Percentiles rank a stretch among this genome's conserved stretches.
phyloP scores from a whole-genome alignment of 2,888 invertebrate species.

The Argyresthia goedartella region DNA sequence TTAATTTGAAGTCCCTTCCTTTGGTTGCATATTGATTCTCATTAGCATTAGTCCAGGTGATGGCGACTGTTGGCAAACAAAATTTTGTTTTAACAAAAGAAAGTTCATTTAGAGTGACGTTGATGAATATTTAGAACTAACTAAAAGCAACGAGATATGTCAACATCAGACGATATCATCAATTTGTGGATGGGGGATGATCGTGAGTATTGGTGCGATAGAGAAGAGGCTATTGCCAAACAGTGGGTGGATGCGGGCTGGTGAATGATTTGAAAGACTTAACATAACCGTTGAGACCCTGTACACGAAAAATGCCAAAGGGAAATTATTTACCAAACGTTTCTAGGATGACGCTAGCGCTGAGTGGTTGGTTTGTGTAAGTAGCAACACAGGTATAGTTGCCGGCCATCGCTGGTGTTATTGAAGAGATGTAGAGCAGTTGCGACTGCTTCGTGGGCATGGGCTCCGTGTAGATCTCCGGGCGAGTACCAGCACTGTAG shows the following conservation, averaged over 20 bases:
- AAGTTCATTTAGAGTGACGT: too few relatives aligned
- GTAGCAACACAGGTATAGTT: constrained; percentile 86
- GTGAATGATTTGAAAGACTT: too few relatives aligned
- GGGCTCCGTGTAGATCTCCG: constrained; percentile 77
- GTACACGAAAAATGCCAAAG: too few relatives aligned
- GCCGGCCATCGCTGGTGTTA: constrained; percentile 83
- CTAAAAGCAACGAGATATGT: too few relatives aligned
- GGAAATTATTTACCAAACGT: constrained; percentile 65
- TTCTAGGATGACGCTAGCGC: constrained; percentile 77
- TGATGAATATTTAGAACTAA: too few relatives aligned
- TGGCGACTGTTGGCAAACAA: constrained; percentile 73
- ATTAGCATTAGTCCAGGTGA: constrained; percentile 89
- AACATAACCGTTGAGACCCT: neutral
- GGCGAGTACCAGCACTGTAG: constrained; percentile 46
- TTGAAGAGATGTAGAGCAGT: constrained; percentile 80
- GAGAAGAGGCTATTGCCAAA: too few relatives aligned
- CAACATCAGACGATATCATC: too few relatives aligned
- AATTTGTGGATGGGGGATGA: too few relatives aligned
- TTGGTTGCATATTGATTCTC: constrained; percentile 85
- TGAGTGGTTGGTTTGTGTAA: constrained; percentile 79
- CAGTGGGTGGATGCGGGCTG: too few relatives aligned
- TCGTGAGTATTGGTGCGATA: too few relatives aligned
- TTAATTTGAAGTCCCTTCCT: constrained; percentile 80
- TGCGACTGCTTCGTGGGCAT: constrained; percentile 74
- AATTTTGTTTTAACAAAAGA: too few relatives aligned